Evolutionary conservation across 2,888 invertebrate genomes (phyloP).

Genomic region (Baronia brevicornis): DNA sequence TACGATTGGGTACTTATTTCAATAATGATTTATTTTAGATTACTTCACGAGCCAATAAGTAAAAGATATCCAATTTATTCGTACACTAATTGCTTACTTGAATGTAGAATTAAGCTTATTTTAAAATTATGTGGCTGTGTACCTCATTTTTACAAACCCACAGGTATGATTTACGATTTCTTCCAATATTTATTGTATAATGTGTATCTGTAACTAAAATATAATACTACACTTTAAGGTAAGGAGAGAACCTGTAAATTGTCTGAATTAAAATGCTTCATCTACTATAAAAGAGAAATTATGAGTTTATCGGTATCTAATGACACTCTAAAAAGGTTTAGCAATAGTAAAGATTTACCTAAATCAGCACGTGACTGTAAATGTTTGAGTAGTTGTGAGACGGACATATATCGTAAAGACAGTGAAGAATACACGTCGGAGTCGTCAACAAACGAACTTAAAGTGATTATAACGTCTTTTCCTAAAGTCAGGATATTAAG

Average conservation of each 20-base stretch:
- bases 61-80: conserved; percentile 79
- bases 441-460: conserved; percentile 34
- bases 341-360: conserved; percentile 32
- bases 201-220: background rate
- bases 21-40: conserved; percentile 33
- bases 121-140: conserved; percentile 79
- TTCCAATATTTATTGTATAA: background rate
- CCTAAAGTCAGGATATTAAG: conserved; percentile 81
- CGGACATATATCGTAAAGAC: conserved; percentile 47
- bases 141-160: conserved; percentile 83
- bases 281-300: conserved; percentile 45
- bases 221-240: no score
- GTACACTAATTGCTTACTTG: conserved; percentile 79
- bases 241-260: conserved; percentile 51
- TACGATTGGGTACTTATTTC: no score
- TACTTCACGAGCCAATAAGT: conserved; percentile 46
- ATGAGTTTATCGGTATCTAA: conserved; percentile 37
- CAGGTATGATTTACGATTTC: conserved; percentile 60
- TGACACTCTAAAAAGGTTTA: conserved; percentile 31
- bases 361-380: conserved; percentile 44
- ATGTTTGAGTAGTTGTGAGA: conserved; percentile 54
- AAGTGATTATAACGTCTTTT: conserved; percentile 76
- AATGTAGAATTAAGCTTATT: conserved; percentile 80
- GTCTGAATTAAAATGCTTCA: conserved; percentile 46
- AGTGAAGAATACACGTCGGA: conserved; percentile 35